Evolutionary conservation across 2,888 invertebrate species (phyloP).

Genomic region (Zeuzera pyrina): DNA sequence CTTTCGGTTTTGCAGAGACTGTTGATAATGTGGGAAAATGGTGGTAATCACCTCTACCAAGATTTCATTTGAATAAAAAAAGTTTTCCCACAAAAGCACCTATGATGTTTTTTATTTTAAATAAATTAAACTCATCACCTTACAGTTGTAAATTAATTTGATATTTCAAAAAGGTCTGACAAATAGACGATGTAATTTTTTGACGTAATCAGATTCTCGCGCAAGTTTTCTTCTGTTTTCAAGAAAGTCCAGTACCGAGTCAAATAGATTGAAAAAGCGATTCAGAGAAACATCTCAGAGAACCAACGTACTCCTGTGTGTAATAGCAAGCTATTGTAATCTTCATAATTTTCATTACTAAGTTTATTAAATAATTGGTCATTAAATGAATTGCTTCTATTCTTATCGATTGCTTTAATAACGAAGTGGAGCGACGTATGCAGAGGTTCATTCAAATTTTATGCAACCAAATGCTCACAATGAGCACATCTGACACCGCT

Average conservation of each 20-base stretch:
- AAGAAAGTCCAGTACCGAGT: background rate
- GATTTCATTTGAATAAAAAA: background rate
- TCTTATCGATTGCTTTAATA: background rate
- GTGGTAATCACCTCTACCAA: background rate
- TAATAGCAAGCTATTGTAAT: too few species aligned
- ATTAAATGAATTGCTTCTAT: background rate
- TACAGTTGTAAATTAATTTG: background rate
- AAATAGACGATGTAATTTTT: background rate
- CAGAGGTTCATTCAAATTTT: background rate
- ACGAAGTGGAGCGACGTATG: too few species aligned
- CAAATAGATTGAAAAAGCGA: background rate
- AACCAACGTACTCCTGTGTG: too few species aligned
- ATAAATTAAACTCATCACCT: too few species aligned
- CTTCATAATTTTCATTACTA: background rate
- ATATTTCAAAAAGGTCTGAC: conserved; percentile 22
- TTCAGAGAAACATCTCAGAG: too few species aligned
- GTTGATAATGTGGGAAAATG: background rate
- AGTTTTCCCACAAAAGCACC: background rate
- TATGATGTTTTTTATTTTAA: too few species aligned
- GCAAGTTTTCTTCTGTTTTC: background rate
- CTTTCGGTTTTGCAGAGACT: background rate
- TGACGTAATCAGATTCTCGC: background rate
- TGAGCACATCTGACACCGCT: background rate
- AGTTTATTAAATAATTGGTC: background rate
- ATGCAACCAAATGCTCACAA: background rate